These are phyloP conservation scores for Ciconia nigra DNA, from an alignment of 2,797 vertebrate species.

Conservation along the genomic window DNA sequence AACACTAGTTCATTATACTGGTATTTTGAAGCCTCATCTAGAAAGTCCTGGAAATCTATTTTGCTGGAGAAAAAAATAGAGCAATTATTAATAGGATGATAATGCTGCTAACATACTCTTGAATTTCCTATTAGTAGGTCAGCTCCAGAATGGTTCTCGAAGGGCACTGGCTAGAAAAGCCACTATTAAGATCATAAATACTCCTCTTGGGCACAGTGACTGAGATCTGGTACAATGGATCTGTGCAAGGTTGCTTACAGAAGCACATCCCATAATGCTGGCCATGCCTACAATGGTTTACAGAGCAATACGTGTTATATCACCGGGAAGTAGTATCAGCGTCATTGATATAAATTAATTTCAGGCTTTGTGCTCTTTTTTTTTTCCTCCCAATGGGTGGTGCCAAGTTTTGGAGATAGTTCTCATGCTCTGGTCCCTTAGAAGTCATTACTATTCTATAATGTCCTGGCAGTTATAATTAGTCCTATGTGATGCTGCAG, in stretches of 20 bases:
- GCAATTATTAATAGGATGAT: neutral
- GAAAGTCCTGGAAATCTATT: neutral
- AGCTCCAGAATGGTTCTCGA: neutral
- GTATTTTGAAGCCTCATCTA: neutral
- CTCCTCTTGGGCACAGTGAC: neutral
- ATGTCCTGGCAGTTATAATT: neutral
- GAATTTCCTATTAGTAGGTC: neutral
- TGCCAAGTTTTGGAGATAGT: neutral
- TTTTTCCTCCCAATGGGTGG: neutral
- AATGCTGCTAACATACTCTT: neutral
- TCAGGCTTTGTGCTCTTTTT: neutral
- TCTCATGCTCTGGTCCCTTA: neutral
- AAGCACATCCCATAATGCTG: neutral
- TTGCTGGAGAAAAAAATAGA: neutral
- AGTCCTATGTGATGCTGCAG: neutral
- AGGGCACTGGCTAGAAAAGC: neutral
- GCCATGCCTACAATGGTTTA: neutral
- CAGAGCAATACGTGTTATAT: accelerated
- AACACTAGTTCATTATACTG: neutral
- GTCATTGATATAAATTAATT: neutral
- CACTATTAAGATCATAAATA: neutral
- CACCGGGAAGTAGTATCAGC: neutral
- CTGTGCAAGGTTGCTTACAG: neutral
- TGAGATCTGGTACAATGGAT: neutral
- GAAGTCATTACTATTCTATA: neutral